Percentiles rank a stretch among this genome's conserved stretches.
Conservation (phyloP, 2,888 invertebrate species). For the Lycocerus yunnanus region DNA sequence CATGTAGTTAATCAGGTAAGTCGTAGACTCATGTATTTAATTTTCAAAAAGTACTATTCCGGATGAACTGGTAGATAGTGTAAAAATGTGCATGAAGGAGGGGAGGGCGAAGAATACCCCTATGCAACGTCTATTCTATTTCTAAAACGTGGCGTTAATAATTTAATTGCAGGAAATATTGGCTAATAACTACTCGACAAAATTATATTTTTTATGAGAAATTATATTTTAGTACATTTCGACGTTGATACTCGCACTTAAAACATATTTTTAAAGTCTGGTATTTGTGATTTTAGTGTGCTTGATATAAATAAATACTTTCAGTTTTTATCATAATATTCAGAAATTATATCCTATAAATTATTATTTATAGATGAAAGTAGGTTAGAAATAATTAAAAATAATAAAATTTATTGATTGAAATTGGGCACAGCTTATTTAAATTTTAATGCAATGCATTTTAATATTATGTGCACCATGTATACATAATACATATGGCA, state of each 20-base stretch:
- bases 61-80: no score
- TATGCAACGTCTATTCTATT: no score
- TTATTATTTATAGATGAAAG: not conserved
- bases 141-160: no score
- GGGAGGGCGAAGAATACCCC: no score
- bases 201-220: not conserved
- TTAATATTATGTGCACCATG: no score
- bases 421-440: not conserved
- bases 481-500: no score
- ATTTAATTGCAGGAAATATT: not conserved
- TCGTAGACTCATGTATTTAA: no score
- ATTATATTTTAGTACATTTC: not conserved
- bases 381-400: not conserved
- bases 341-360: not conserved
- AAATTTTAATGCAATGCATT: no score
- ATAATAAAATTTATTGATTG: not conserved
- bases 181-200: not conserved
- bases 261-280: not conserved
- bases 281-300: not conserved
- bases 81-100: no score
- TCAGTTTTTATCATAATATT: not conserved
- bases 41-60: no score
- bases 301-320: not conserved
- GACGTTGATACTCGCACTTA: not conserved
- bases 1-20: slow-evolving; percentile 65